Percentiles rank a stretch among this genome's conserved stretches.
These are phyloP conservation scores for Brachionus koreanus DNA, from an alignment of 1,140 invertebrate genomes.

Conservation along the genomic window DNA sequence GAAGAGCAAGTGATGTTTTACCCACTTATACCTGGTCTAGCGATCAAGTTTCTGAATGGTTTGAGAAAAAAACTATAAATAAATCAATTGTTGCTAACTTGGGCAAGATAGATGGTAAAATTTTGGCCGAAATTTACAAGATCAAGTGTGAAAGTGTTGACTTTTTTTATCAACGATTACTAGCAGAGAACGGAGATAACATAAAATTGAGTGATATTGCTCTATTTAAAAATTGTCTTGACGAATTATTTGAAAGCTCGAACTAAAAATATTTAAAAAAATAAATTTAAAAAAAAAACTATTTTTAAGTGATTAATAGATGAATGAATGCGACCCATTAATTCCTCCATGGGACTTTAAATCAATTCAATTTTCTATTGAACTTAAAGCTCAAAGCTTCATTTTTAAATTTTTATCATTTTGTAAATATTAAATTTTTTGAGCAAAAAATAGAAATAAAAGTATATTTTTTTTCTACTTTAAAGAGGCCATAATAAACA, in stretches of 20 bases:
- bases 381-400: too few species aligned
- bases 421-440: too few species aligned
- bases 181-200: background rate
- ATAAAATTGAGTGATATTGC: background rate
- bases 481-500: too few species aligned
- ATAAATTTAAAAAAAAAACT: too few species aligned
- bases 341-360: too few species aligned
- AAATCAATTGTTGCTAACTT: background rate
- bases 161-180: background rate
- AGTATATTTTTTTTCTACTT: too few species aligned
- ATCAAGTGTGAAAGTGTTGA: background rate
- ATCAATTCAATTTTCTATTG: too few species aligned
- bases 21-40: background rate
- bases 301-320: too few species aligned
- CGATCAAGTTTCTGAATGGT: background rate
- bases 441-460: too few species aligned
- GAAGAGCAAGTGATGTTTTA: background rate
- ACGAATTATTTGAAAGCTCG: background rate
- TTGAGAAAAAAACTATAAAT: background rate
- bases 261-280: background rate
- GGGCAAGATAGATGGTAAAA: background rate
- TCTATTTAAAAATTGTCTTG: background rate
- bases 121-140: background rate
- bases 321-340: too few species aligned
- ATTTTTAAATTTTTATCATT: too few species aligned